Conservation (phyloP, 2,113 vertebrate species). For the Aspidoscelis tigris region DNA sequence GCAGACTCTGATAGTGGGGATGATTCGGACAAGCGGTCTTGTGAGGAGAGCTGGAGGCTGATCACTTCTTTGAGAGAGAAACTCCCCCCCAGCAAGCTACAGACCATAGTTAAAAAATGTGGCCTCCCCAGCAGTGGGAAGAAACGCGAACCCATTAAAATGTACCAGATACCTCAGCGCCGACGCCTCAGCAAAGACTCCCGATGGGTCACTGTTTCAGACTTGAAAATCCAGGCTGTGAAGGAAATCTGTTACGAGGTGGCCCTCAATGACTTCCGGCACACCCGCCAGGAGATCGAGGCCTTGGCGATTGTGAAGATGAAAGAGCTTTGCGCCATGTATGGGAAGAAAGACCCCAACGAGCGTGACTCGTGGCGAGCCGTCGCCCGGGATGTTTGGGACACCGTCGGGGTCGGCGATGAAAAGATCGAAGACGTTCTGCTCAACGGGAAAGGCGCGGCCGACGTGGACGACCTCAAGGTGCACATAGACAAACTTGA, state of each 20-base stretch:
- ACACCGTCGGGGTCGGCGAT: constrained; percentile 95
- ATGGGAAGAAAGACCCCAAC: constrained; percentile 96
- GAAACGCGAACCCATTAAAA: constrained; percentile 93
- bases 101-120: constrained; percentile 99
- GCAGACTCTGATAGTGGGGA: constrained; percentile 99
- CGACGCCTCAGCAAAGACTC: constrained; percentile 96
- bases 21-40: constrained; percentile 99
- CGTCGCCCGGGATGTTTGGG: constrained; percentile 97
- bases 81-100: constrained; percentile 98
- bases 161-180: constrained; percentile 97
- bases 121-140: constrained; percentile 99
- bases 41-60: constrained; percentile 99
- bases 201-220: constrained; percentile 98
- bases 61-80: constrained; percentile 99
- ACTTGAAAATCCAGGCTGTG: constrained; percentile 98
- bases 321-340: constrained; percentile 96
- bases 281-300: constrained; percentile 97
- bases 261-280: constrained; percentile 96
- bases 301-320: constrained; percentile 98
- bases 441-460: constrained; percentile 76
- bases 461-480: constrained; percentile 93
- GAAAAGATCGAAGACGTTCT: constrained; percentile 92
- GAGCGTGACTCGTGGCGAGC: constrained; percentile 97
- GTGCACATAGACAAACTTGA: constrained; percentile 97
- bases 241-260: constrained; percentile 99